A percentile compares a stretch with the other conserved stretches of the same genome.
Evolutionary conservation across 2,113 vertebrate genomes (phyloP).

Genomic region (Pelecanus crispus): DNA sequence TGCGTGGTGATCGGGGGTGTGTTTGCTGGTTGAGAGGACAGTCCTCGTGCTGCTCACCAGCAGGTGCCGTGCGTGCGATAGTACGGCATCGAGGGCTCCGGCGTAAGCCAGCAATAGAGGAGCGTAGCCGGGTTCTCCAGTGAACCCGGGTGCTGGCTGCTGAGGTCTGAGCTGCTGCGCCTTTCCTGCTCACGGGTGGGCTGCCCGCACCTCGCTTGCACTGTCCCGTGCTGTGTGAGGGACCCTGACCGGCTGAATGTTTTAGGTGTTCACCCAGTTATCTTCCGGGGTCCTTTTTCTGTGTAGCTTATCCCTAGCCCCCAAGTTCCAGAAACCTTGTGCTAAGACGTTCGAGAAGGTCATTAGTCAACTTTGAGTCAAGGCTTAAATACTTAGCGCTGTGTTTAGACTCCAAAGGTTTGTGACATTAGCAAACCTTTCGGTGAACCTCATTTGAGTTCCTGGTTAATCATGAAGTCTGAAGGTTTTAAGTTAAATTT

Average conservation of each 20-base stretch:
- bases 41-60: rapidly evolving
- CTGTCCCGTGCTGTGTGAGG: background rate
- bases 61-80: rapidly evolving
- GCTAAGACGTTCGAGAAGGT: background rate
- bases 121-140: rapidly evolving
- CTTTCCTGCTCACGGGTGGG: background rate
- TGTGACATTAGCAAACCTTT: background rate
- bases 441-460: background rate
- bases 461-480: background rate
- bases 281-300: background rate
- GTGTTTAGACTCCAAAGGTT: background rate
- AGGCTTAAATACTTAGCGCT: background rate
- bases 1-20: rapidly evolving
- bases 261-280: background rate
- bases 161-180: background rate
- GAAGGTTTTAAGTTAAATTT: background rate
- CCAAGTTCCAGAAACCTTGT: background rate
- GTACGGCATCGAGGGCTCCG: rapidly evolving
- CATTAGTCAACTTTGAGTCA: background rate
- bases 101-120: rapidly evolving
- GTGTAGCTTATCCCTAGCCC: background rate
- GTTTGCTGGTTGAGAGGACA: background rate
- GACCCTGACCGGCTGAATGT: rapidly evolving
- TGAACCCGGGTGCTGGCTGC: background rate
- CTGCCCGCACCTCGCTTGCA: rapidly evolving